These are phyloP conservation scores for Popillia japonica DNA, from an alignment of 1,140 invertebrate genomes.

Conservation along the genomic window DNA sequence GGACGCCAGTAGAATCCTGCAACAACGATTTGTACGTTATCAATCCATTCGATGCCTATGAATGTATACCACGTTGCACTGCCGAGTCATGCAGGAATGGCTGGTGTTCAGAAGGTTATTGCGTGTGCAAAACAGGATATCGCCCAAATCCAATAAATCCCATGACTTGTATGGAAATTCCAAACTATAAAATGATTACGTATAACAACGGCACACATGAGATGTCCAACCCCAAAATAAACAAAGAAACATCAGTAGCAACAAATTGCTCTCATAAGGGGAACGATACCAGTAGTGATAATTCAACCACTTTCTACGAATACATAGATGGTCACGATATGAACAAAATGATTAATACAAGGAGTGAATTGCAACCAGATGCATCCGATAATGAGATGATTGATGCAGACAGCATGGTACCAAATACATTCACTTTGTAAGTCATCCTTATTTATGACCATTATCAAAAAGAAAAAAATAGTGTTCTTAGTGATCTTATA, in stretches of 20 bases:
- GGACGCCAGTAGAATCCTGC: too few species aligned
- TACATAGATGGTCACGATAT: neutral
- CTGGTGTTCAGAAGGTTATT: neutral
- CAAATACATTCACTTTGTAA: neutral
- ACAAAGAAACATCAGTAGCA: neutral
- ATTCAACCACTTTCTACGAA: neutral
- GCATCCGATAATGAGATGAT: too few species aligned
- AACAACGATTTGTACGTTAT: neutral
- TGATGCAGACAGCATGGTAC: neutral
- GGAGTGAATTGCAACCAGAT: neutral
- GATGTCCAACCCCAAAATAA: neutral
- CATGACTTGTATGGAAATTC: neutral
- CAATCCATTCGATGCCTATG: neutral
- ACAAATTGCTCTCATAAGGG: too few species aligned
- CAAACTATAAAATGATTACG: neutral
- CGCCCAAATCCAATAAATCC: neutral
- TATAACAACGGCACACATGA: neutral
- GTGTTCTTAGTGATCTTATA: neutral
- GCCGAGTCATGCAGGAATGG: neutral
- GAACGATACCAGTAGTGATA: neutral
- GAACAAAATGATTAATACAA: neutral
- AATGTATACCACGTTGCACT: neutral
- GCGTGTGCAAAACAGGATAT: neutral
- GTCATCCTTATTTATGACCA: neutral
- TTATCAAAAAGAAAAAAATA: neutral